Evolutionary conservation across 2,113 vertebrate species (phyloP), one percentile per base, ranked within the genome.

Genomic region (Echinops telfairi): DNA sequence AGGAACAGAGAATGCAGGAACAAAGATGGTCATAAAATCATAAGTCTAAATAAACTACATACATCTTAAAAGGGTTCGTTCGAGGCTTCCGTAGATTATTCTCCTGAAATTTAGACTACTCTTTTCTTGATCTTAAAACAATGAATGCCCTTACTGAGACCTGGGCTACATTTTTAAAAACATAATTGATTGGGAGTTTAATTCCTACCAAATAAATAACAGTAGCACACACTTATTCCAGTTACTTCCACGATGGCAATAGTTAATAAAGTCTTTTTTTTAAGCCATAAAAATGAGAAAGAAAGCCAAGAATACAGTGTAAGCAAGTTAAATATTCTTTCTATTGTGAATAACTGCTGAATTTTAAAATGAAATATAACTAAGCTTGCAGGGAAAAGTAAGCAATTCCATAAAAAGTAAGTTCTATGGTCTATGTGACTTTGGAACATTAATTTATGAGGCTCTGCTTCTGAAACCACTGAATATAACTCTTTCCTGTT

Each of bases 281-380:
- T 8, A 43, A 14, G 23, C 75, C 6, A 90, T 68, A 79, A 92
- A 83, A 86, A 70, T 83, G 57, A 88, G 17, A 31, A 40, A 86
- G 38, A 87, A 31, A 3, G 71, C 2, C 29, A 16, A 43, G 8
- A 43, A 10, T 53, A 83, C n/a, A 80, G 7, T 43, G 23, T 22
- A 75, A 90, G 4, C 7, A 90, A 93, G 38, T 79, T 85, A 75
- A 68, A 70, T 77, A 76, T 36, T 31, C 2, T 86, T 90, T 83
- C 31, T 83, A 60, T 77, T 91, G 8, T 80, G 19, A 86, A 75
- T 8, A 86, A 77, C 0, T 83, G 10, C 19, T 73, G 25, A 68
- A 85, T 62, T 90, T 92, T 90, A 14, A 85, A 83, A 90, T 80
- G 9, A 95, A 71, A 1, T 73, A 53, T 76, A 83, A 82, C 79